These are phyloP conservation scores for Drosophila ustulata DNA, from an alignment of 2,888 invertebrate species.

Conservation along the genomic window DNA sequence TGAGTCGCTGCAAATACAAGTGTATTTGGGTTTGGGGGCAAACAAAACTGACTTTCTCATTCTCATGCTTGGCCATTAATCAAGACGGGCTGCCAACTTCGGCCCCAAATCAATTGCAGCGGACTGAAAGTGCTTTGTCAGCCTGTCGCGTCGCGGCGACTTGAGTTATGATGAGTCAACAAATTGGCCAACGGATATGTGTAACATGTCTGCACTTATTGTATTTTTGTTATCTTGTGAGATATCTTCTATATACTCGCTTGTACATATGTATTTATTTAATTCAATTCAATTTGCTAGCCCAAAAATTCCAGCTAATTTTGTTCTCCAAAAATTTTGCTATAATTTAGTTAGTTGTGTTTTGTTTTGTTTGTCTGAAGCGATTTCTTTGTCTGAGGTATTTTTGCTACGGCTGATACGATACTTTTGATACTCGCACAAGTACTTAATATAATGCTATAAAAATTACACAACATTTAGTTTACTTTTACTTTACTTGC, in stretches of 20 bases:
- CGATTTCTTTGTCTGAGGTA: slow-evolving; percentile 54
- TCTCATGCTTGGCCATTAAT: slow-evolving; percentile 56
- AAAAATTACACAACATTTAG: slow-evolving; percentile 79
- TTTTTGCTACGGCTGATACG: slow-evolving; percentile 48
- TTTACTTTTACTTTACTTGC: slow-evolving; percentile 58
- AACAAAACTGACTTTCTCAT: slow-evolving; percentile 38
- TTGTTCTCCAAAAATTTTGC: slow-evolving; percentile 53
- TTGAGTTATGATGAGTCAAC: slow-evolving; percentile 74
- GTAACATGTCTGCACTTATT: slow-evolving; percentile 41
- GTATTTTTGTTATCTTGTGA: slow-evolving; percentile 5
- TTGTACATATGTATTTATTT: slow-evolving; percentile 15
- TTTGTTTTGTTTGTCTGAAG: slow-evolving; percentile 56
- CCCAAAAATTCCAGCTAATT: slow-evolving; percentile 57
- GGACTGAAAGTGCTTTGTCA: slow-evolving; percentile 63
- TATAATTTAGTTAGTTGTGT: slow-evolving; percentile 54
- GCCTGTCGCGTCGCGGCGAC: too few species aligned
- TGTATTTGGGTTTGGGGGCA: slow-evolving; percentile 7
- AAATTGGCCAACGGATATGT: slow-evolving; percentile 74
- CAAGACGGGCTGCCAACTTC: slow-evolving; percentile 51
- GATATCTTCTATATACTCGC: slow-evolving; percentile 7
- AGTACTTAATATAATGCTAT: slow-evolving; percentile 64
- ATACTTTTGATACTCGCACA: slow-evolving; percentile 11
- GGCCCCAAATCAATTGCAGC: slow-evolving; percentile 66
- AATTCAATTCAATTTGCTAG: slow-evolving; percentile 49
- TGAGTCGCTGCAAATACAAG: slow-evolving; percentile 21